phyloP scores from a whole-genome alignment of 2,888 invertebrate species.

The Sphecodes monilicornis region DNA sequence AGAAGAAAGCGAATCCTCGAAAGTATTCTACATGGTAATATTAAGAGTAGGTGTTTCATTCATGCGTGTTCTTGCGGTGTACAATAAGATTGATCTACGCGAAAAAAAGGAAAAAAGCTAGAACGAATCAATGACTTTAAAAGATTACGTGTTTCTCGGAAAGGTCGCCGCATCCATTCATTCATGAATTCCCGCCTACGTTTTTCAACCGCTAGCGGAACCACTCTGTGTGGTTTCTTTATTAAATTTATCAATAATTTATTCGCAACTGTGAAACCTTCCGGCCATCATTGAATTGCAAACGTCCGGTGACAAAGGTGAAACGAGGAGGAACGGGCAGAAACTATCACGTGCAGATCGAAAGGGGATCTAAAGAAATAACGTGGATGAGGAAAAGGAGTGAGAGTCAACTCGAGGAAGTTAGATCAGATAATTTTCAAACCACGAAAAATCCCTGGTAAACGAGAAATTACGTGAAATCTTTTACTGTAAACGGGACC shows the following conservation, averaged over 20 bases:
- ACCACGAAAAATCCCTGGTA: not conserved
- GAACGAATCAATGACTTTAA: constrained; percentile 52
- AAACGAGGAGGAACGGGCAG: constrained; percentile 36
- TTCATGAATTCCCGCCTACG: constrained; percentile 50
- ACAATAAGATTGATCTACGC: constrained; percentile 19
- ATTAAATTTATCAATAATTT: constrained; percentile 47
- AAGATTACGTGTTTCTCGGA: constrained; percentile 47
- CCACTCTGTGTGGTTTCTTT: constrained; percentile 3
- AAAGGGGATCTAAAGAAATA: constrained; percentile 22
- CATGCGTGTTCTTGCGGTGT: not conserved
- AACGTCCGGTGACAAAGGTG: constrained; percentile 34
- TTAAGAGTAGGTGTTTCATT: not conserved
- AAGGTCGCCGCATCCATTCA: constrained; percentile 50
- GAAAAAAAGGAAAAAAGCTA: not conserved
- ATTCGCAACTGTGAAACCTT: constrained; percentile 29
- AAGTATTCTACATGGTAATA: not conserved
- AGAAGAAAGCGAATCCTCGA: not conserved
- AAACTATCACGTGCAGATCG: constrained; percentile 36
- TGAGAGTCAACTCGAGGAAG: constrained; percentile 17
- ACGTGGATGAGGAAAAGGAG: not conserved
- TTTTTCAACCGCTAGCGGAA: constrained; percentile 3
- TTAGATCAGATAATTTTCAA: constrained; percentile 24
- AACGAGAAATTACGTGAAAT: constrained; percentile 1
- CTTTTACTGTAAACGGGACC: too few relatives aligned
- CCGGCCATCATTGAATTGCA: constrained; percentile 42